A percentile compares a stretch with the other conserved stretches of the same genome.
These are phyloP conservation scores for Gonatopus flavifemur DNA, from an alignment of 1,140 invertebrate genomes.

Conservation along the genomic window DNA sequence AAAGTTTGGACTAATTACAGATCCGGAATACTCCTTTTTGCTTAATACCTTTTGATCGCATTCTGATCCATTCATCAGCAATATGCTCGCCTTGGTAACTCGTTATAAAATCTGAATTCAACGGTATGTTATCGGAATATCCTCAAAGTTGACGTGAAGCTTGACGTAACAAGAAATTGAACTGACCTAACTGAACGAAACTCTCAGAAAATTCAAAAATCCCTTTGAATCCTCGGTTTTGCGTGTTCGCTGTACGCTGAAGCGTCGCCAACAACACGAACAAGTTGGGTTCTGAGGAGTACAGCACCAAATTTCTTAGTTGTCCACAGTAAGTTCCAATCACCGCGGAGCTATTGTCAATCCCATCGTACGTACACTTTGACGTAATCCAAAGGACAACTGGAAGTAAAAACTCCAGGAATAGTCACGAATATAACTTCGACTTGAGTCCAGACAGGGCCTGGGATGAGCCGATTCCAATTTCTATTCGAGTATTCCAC, in stretches of 20 bases:
- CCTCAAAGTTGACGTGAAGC: too few relatives aligned
- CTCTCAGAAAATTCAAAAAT: conserved; percentile 94
- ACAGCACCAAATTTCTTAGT: conserved; percentile 90
- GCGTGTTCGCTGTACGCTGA: conserved; percentile 81
- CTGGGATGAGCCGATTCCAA: too few relatives aligned
- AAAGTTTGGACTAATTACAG: conserved; percentile 91
- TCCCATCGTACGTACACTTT: conserved; percentile 89
- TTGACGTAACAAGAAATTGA: conserved; percentile 3
- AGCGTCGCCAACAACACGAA: conserved; percentile 88
- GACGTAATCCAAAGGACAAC: conserved; percentile 97
- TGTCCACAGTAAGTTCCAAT: conserved; percentile 98
- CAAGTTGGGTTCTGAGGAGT: conserved; percentile 85
- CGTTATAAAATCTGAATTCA: conserved; percentile 90
- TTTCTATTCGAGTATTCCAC: too few relatives aligned
- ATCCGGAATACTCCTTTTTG: conserved; percentile 85
- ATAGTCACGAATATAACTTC: too few relatives aligned
- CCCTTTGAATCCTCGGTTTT: conserved; percentile 92
- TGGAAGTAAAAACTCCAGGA: too few relatives aligned
- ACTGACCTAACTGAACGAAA: conserved; percentile 90
- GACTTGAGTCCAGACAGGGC: too few relatives aligned
- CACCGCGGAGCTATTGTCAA: conserved; percentile 77
- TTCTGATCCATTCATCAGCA: conserved; percentile 89
- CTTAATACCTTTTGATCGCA: conserved; percentile 96
- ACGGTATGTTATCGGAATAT: conserved; percentile 23
- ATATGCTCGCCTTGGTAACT: conserved; percentile 82